Percentiles rank a stretch among this genome's conserved stretches.
These are phyloP conservation scores for Dicaeum eximium DNA, from an alignment of 2,113 vertebrate genomes.

Conservation along the genomic window DNA sequence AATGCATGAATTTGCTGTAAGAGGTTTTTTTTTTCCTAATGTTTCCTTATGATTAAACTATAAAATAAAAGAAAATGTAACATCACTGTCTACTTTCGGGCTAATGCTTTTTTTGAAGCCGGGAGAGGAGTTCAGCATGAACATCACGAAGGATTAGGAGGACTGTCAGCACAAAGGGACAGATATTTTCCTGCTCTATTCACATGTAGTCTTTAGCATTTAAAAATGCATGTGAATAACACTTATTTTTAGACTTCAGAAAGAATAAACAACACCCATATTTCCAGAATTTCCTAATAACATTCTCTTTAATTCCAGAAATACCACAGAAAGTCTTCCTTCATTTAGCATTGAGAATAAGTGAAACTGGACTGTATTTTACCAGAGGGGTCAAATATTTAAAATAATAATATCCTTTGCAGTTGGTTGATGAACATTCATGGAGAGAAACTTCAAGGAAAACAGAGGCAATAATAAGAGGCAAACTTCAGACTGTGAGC, in stretches of 20 bases:
- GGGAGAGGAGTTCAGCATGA: not conserved
- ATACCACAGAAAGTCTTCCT: not conserved
- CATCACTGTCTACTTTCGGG: not conserved
- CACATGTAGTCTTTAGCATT: not conserved
- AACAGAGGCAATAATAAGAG: not conserved
- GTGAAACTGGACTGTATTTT: not conserved
- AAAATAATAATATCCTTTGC: not conserved
- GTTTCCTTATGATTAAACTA: not conserved
- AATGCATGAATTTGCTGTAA: not conserved
- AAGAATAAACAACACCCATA: not conserved
- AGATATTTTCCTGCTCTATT: not conserved
- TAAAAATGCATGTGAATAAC: not conserved
- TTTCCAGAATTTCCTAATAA: not conserved
- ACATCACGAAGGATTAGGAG: not conserved
- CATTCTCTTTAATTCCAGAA: not conserved
- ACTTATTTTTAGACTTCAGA: not conserved
- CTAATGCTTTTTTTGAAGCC: not conserved
- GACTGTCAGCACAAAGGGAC: not conserved
- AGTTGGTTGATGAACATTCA: not conserved
- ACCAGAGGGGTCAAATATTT: not conserved
- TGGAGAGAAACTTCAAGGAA: not conserved
- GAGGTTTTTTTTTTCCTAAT: not conserved
- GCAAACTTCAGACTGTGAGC: not conserved
- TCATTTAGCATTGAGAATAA: not conserved
- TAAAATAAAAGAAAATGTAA: not conserved